Evolutionary conservation across 2,888 invertebrate species (phyloP), one percentile per base, ranked within the genome.

Genomic region (Craniophora ligustri): DNA sequence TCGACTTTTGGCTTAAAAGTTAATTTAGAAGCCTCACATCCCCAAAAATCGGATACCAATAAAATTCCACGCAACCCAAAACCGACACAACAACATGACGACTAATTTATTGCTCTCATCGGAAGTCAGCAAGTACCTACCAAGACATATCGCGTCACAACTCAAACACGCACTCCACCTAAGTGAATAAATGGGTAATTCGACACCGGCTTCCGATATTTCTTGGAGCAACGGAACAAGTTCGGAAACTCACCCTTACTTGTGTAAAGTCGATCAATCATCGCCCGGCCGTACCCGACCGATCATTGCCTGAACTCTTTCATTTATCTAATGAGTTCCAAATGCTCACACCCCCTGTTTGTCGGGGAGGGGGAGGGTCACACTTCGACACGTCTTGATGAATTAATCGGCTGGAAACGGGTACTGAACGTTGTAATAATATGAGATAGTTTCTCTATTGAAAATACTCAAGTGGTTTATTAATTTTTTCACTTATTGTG

Each of bases 221-320:
- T 81, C 81, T 79, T 65, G 38, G 36, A 62, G 64, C 67, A 44
- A 40, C 16, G 35, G 28, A 40, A 40, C 51, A 72, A 77, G 61
- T 72, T 73, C 56, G 51, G 31, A 36, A 60, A 72, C 46, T 59
- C 65, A 31, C 69, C 73, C 71, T 58, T 47, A 59, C 50, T 74
- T 71, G 55, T 57, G 44, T 38, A 60, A 67, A 72, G 67, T 69
- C 79, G 72, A 71, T 75, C 75, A 68, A 72, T 72, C 72, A 72
- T 72, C 67, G 63, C 61, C 60, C 62, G 73, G 53, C 61, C 67
- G 66, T 62, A 66, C 61, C 65, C 70, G 59, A 75, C 72, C 79
- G 78, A 78, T 82, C 85, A 82, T 85, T 81, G 67, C 76, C 78
- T 85, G 86, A 91, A 92, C 92, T 92, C 91, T 91, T 91, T 92